phyloP scores from a whole-genome alignment of 2,888 invertebrate species.

The Isoperla grammatica region DNA sequence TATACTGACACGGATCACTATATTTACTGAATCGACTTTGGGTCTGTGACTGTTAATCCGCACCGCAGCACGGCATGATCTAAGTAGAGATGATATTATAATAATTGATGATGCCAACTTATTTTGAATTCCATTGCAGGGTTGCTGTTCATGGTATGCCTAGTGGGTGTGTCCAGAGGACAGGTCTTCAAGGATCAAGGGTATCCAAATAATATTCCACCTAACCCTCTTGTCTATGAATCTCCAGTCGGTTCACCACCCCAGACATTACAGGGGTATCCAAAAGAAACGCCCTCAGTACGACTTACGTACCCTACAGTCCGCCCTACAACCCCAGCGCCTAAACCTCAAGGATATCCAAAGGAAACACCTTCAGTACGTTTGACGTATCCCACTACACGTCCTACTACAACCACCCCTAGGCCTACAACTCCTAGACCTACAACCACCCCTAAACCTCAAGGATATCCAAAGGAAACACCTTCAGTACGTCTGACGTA shows the following conservation, averaged over 20 bases:
- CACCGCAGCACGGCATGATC: too few relatives aligned
- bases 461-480: background rate
- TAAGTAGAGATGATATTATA: too few relatives aligned
- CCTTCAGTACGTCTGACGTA: conserved; percentile 7
- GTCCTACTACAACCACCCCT: conserved; percentile 1
- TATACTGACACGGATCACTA: too few relatives aligned
- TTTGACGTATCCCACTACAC: conserved; percentile 14
- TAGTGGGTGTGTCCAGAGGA: too few relatives aligned
- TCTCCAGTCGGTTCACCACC: background rate
- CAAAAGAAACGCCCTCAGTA: conserved; percentile 2
- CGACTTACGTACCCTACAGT: conserved; percentile 3
- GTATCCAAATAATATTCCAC: background rate
- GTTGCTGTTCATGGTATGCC: too few relatives aligned
- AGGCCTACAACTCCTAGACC: background rate
- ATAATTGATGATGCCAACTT: too few relatives aligned
- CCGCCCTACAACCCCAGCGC: background rate
- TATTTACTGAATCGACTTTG: too few relatives aligned
- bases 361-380: conserved; percentile 9
- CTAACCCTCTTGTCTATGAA: background rate
- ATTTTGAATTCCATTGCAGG: too few relatives aligned
- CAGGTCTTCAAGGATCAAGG: background rate
- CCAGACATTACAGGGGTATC: background rate
- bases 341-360: background rate
- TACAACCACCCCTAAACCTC: background rate
- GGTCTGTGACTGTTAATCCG: too few relatives aligned